Percentiles rank a stretch among this genome's conserved stretches.
phyloP scores from a whole-genome alignment of 2,797 vertebrate species.

The Gambusia yucatana region DNA sequence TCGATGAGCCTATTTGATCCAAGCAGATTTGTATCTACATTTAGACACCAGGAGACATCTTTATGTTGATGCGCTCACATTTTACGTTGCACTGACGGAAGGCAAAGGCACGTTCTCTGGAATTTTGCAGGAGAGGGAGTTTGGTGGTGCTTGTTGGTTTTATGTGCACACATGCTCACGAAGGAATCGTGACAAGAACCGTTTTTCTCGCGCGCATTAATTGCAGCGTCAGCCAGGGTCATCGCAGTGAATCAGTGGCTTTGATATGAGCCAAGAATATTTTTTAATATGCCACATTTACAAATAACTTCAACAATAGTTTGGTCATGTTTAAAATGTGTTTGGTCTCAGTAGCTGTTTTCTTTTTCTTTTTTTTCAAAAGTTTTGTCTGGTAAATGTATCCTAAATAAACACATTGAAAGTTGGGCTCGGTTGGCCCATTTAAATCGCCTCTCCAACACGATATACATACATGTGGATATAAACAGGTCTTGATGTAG shows the following conservation, averaged over 20 bases:
- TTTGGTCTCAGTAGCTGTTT: background rate
- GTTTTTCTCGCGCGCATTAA: conserved; percentile 43
- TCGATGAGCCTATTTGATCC: background rate
- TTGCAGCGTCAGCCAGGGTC: conserved; percentile 63
- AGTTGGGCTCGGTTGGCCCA: background rate
- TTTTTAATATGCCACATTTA: conserved; percentile 80
- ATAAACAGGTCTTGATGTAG: background rate
- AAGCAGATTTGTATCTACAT: background rate
- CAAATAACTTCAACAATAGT: conserved; percentile 60
- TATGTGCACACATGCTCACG: background rate
- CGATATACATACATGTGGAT: background rate
- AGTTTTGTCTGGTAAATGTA: background rate
- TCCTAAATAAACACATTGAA: background rate
- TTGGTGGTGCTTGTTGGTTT: background rate
- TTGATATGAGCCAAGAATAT: conserved; percentile 61
- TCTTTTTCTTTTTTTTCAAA: background rate
- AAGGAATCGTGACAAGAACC: background rate
- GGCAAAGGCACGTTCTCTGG: background rate
- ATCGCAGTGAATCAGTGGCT: conserved; percentile 67
- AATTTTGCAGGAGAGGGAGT: background rate
- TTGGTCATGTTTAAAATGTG: conserved; percentile 30
- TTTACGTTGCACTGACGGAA: background rate
- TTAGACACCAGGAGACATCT: background rate
- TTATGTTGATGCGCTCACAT: background rate
- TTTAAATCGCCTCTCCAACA: background rate